phyloP scores from a whole-genome alignment of 2,888 invertebrate species.

The Polydrusus tereticollis region DNA sequence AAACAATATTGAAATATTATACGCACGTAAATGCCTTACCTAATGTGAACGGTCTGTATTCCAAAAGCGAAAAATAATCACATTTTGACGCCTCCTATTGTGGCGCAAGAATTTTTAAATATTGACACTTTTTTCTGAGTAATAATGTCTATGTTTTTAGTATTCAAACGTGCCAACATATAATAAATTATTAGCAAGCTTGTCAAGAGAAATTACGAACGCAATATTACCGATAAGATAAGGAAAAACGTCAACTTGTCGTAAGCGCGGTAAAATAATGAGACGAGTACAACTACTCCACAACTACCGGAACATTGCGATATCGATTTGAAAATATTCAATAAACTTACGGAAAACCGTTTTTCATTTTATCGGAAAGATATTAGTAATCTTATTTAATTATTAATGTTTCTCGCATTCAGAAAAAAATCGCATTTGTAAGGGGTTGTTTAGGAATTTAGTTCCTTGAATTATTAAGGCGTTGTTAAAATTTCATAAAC shows the following conservation, averaged over 20 bases:
- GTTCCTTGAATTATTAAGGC: too few species aligned
- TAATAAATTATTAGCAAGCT: conserved; percentile 18
- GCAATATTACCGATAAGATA: conserved; percentile 38
- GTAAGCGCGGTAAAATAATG: conserved; percentile 6
- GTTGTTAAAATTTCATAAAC: too few species aligned
- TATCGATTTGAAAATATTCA: conserved; percentile 25
- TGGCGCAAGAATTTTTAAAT: too few species aligned
- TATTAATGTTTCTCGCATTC: neutral
- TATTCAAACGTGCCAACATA: neutral
- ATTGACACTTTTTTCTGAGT: too few species aligned
- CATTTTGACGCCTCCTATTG: too few species aligned
- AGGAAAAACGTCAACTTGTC: conserved; percentile 30
- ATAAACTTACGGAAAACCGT: neutral
- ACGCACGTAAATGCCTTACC: too few species aligned
- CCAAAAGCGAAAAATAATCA: too few species aligned
- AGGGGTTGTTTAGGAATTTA: too few species aligned
- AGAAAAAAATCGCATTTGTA: too few species aligned
- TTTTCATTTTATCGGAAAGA: conserved; percentile 12
- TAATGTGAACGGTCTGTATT: too few species aligned
- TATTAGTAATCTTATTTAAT: conserved; percentile 4
- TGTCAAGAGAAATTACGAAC: conserved; percentile 24
- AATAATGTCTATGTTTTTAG: too few species aligned
- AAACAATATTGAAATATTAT: too few species aligned
- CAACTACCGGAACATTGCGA: conserved; percentile 16
- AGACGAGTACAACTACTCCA: conserved; percentile 1